A percentile compares a stretch with the other conserved stretches of the same genome.
Conservation (phyloP, 2,113 vertebrate genomes). For the Gulo gulo region DNA sequence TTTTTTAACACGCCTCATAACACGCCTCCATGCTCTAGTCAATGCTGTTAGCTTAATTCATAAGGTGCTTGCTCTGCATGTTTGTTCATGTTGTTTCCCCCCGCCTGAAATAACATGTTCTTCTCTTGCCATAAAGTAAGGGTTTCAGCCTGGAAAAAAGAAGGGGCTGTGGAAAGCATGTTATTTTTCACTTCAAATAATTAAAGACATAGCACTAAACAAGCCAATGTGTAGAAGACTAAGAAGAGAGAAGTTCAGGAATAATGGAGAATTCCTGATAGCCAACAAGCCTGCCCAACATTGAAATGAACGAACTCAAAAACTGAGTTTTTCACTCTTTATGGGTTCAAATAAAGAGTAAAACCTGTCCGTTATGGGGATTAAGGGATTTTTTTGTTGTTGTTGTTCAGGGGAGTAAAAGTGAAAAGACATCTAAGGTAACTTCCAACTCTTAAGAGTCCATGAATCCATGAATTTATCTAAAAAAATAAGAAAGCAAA, state of each 20-base stretch:
- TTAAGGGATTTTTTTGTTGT: not conserved
- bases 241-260: not conserved
- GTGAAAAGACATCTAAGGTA: not conserved
- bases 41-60: not conserved
- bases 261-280: not conserved
- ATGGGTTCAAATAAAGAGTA: slow-evolving; percentile 8
- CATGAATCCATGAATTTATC: not conserved
- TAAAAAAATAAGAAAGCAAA: not conserved
- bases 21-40: not conserved
- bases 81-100: not conserved
- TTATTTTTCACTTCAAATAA: not conserved
- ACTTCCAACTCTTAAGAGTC: not conserved
- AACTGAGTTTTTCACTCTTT: not conserved
- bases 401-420: not conserved
- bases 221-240: not conserved
- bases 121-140: not conserved
- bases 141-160: not conserved
- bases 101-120: not conserved
- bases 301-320: not conserved
- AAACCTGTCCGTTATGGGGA: not conserved
- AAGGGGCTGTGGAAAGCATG: not conserved
- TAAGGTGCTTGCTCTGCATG: not conserved
- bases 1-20: not conserved
- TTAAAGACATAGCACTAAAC: not conserved
- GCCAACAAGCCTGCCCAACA: not conserved